A percentile compares a stretch with the other conserved stretches of the same genome.
Evolutionary conservation across 1,140 invertebrate genomes (phyloP).

Genomic region (Adelges cooleyi): DNA sequence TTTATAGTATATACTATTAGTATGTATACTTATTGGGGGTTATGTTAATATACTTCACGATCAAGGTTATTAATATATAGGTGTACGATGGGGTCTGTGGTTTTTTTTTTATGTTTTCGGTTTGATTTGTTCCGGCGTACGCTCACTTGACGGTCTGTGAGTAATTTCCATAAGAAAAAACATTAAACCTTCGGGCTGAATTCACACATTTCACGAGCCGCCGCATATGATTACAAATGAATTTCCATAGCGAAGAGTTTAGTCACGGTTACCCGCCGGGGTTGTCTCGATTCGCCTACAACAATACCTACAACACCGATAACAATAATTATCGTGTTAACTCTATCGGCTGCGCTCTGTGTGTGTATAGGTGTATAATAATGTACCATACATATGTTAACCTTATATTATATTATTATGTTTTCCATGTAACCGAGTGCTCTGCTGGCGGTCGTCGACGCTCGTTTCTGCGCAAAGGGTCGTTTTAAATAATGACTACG

Average conservation of each 20-base stretch:
- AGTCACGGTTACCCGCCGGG: not conserved
- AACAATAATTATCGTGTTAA: constrained; percentile 16
- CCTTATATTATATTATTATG: too few species aligned
- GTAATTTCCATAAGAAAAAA: not conserved
- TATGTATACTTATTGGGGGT: too few species aligned
- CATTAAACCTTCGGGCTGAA: not conserved
- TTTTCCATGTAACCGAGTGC: too few species aligned
- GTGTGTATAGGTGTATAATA: not conserved
- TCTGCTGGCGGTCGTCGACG: too few species aligned
- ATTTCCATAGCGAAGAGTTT: not conserved
- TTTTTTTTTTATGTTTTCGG: not conserved
- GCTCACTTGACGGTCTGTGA: not conserved
- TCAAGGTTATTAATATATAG: too few species aligned
- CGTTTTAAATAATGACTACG: too few species aligned
- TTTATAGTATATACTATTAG: too few species aligned
- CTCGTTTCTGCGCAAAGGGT: too few species aligned
- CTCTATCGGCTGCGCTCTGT: not conserved
- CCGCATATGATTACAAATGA: not conserved
- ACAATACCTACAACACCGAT: not conserved
- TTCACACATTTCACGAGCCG: not conserved
- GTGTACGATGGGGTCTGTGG: not conserved
- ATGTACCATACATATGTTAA: too few species aligned
- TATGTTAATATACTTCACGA: too few species aligned
- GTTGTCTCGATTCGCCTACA: too few species aligned
- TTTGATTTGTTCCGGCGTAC: constrained; percentile 1